Conservation (phyloP, 2,113 vertebrate species). For the Chloroceryle aenea region DNA sequence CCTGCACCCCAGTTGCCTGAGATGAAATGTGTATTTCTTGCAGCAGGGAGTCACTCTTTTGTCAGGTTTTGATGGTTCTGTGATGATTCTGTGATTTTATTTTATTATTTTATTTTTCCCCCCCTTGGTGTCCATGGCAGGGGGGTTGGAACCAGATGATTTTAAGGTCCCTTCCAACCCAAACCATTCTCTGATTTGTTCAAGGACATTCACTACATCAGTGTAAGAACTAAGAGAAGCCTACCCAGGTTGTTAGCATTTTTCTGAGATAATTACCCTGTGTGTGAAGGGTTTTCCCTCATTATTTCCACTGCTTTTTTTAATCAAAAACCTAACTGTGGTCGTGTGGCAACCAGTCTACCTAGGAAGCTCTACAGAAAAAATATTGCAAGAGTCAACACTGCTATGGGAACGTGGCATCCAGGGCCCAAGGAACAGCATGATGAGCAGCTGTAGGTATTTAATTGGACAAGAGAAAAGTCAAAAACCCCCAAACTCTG, state of each 20-base stretch:
- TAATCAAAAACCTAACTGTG: neutral
- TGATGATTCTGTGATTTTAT: too few relatives aligned
- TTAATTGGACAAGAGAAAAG: neutral
- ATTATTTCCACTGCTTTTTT: neutral
- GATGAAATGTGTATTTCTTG: neutral
- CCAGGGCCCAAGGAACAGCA: fast-evolving
- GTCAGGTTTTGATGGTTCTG: neutral
- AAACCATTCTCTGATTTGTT: neutral
- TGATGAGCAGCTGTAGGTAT: fast-evolving
- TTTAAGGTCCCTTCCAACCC: too few relatives aligned
- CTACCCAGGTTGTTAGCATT: neutral
- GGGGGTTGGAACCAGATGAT: too few relatives aligned
- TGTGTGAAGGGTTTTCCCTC: fast-evolving
- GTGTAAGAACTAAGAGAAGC: neutral
- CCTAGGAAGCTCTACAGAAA: neutral
- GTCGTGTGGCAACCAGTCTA: fast-evolving
- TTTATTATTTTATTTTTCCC: neutral
- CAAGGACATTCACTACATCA: neutral
- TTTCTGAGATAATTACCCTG: neutral
- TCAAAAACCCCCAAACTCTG: fast-evolving
- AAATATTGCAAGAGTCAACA: neutral
- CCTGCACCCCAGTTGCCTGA: neutral
- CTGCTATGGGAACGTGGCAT: neutral
- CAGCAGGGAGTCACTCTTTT: neutral
- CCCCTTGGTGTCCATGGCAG: too few relatives aligned